These are phyloP conservation scores for Muraenolepis orangiensis DNA, from an alignment of 2,797 vertebrate genomes.

Conservation along the genomic window DNA sequence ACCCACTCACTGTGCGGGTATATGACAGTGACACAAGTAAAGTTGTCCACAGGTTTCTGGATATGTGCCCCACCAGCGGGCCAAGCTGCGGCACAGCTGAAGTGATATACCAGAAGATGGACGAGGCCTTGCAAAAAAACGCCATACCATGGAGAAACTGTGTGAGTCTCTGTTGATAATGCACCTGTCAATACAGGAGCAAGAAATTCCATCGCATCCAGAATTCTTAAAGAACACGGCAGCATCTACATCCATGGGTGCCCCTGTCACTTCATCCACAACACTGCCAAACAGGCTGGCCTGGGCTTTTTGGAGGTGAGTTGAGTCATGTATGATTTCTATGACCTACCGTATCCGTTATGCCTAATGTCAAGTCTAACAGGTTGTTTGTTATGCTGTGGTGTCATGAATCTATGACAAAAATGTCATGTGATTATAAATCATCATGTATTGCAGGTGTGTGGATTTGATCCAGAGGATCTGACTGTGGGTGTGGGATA, in stretches of 20 bases:
- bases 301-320: background rate
- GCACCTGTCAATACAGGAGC: conserved; percentile 6
- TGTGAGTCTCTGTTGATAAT: conserved; percentile 17
- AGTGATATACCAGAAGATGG: conserved; percentile 27
- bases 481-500: too few species aligned
- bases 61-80: too few species aligned
- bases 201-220: conserved; percentile 4
- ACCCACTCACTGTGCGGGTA: background rate
- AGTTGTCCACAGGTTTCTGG: conserved; percentile 14
- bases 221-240: background rate
- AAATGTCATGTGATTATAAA: too few species aligned
- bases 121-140: conserved; percentile 6
- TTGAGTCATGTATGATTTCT: background rate
- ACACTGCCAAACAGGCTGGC: conserved; percentile 6
- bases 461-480: too few species aligned
- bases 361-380: background rate
- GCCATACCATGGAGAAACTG: conserved; percentile 28
- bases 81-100: too few species aligned
- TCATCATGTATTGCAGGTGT: too few species aligned
- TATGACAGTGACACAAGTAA: conserved; percentile 7
- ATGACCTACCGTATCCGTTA: background rate
- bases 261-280: background rate
- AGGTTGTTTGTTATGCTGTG: background rate
- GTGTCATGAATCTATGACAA: conserved; percentile 6
- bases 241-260: conserved; percentile 9